These are phyloP conservation scores for Cynopterus brachyotis DNA, from an alignment of 2,113 vertebrate genomes.

Conservation along the genomic window DNA sequence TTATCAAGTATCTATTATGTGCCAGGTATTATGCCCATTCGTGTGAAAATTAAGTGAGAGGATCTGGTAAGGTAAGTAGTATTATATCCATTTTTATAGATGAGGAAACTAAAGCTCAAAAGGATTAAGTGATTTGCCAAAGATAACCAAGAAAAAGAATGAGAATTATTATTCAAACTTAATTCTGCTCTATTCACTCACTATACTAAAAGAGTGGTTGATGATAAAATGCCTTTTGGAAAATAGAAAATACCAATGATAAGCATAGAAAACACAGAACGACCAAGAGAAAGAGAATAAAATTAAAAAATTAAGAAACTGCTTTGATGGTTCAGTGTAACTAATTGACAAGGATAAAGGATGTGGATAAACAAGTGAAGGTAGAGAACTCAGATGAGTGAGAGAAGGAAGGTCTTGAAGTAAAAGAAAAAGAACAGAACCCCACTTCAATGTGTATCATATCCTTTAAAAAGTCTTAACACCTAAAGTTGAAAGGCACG, in stretches of 20 bases:
- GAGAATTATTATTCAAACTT: not conserved
- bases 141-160: constrained; percentile 22
- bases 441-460: not conserved
- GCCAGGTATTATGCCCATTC: not conserved
- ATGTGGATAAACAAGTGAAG: not conserved
- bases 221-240: not conserved
- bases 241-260: not conserved
- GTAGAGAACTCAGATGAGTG: not conserved
- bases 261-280: not conserved
- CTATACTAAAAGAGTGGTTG: not conserved
- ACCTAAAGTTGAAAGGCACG: not conserved
- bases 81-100: not conserved
- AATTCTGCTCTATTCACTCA: not conserved
- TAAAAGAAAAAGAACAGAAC: not conserved
- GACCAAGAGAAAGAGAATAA: not conserved
- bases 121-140: constrained; percentile 16
- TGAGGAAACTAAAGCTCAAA: not conserved
- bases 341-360: not conserved
- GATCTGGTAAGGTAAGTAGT: not conserved
- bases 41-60: not conserved
- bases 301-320: constrained; percentile 10
- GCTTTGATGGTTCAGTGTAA: not conserved
- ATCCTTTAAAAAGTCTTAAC: not conserved
- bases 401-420: not conserved
- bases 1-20: not conserved